Base-by-base conservation (phyloP, 2,113 vertebrate species). In the Steatornis caripensis region DNA sequence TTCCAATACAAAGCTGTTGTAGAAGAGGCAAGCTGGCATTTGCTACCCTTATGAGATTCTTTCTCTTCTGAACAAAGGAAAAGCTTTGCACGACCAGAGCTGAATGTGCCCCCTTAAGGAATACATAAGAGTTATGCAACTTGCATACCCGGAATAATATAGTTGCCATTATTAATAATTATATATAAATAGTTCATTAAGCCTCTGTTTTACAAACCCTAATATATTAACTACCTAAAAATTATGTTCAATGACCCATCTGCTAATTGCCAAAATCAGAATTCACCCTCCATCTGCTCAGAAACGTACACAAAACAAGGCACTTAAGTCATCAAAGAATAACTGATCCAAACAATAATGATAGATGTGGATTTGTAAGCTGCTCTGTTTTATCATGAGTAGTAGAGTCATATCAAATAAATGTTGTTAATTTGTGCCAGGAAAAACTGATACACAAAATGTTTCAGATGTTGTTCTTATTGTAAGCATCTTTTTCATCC, bases 271-370 rank as follows among this genome's bases (percentile, higher is more conserved):
- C 32, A 79, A 82, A 71, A 92, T 89, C 57, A 79, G 66, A 94
- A 94, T 80, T 97, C 76, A n/a, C 60, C 54, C 53, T 88, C 87
- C 91, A 74, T 95, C 84, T 96, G 78, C 79, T 96, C 49, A 61
- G 90, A 91, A 87, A 54, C 16, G 37, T 49, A 91, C 4, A 27
- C 78, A 90, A 93, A 95, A 37, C 78, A 90, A 88, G 45, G 32
- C 66, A 76, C 53, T 90, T 72, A 94, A 74, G 45, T 96, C 32
- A 83, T 91, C 49, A 77, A 41, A 87, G 57, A 83, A 88, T 46
- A 83, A 77, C 41, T 91, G 74, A 79, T 82, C 45, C 70, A 93
- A 91, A 75, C 61, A 89, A 51, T 55, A 79, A 61, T 46, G 43
- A 66, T n/a, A 71, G 53, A 41, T 29, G 18, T 1, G 10, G 61